Base-by-base conservation (phyloP, 2,797 vertebrate genomes). In the Iguana delicatissima region DNA sequence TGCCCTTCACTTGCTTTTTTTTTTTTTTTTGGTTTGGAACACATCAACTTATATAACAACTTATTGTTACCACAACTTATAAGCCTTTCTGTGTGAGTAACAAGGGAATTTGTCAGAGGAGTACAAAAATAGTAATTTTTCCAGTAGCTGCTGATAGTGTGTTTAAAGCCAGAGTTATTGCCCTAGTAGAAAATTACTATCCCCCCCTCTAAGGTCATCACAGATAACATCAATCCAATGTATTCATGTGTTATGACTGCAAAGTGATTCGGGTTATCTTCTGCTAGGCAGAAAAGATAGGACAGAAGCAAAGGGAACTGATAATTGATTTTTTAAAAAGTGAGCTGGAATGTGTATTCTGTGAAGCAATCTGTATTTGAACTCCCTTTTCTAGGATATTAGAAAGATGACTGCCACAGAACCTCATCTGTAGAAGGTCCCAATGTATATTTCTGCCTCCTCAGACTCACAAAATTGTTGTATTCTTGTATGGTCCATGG, bases 61-160 rank as follows among this genome's bases (percentile, higher is more conserved):
- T 69, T 69, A 77, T 84, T 89, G 26, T 59, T 62, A 42, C 55
- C 32, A 20, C 69, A 35, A 29, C 12, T n/a, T 50, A 77, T 20
- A 6, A 18, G 50, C 16, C 9, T n/a, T 74, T 26, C 55, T 72
- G 22, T 52, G 72, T 13, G 55, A 76, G 32, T 29, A 16, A 3
- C 72, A 74, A 20, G 67, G 18, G 14, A 22, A 22, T 76, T 74
- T 62, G 29, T 89, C 16, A 84, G 22, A 50, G 18, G 35, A 59
- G 55, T 76, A 12, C 73, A 84, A 62, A 89, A 73, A 83, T 32
- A 74, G 35, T 74, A 89, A 67, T 84, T 50, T 84, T 62, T 89
- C 29, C 57, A 84, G 42, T 35, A 50, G 32, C 20, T n/a, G 59
- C 42, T 35, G 57, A 84, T 46, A 85, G 82, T 42, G 35, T 3